phyloP scores from a whole-genome alignment of 2,888 invertebrate species.

The Ashinkailepas kermadecensis region DNA sequence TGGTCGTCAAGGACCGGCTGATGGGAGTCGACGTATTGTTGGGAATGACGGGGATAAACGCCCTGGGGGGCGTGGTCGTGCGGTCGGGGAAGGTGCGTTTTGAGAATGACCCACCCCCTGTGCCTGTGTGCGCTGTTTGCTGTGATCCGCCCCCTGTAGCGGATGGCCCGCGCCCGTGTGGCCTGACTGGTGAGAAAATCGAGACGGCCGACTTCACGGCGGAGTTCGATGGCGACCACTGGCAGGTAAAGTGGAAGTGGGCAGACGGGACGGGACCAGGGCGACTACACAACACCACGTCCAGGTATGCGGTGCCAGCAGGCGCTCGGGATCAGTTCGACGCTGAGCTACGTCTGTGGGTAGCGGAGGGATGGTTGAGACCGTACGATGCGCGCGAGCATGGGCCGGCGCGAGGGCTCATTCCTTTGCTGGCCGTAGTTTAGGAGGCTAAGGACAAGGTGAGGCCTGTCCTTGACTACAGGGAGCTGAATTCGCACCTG shows the following conservation, averaged over 20 bases:
- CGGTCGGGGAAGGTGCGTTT: too few species aligned
- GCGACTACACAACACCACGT: background rate
- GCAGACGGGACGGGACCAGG: background rate
- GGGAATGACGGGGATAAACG: background rate
- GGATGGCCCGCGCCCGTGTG: too few species aligned
- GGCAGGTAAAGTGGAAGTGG: background rate
- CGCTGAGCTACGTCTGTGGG: background rate
- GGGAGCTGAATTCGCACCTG: conserved; percentile 21
- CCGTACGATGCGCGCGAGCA: background rate
- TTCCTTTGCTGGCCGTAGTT: background rate
- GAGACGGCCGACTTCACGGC: background rate
- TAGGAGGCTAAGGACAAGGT: background rate
- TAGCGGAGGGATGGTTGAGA: background rate
- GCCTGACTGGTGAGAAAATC: background rate
- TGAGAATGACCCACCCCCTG: background rate
- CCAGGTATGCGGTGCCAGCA: background rate
- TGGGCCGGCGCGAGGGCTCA: background rate
- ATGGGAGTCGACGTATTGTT: too few species aligned
- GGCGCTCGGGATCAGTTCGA: background rate
- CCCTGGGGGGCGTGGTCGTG: background rate
- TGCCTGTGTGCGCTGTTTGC: background rate
- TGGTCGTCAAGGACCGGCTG: too few species aligned
- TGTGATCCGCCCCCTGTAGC: too few species aligned
- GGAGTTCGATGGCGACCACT: background rate
- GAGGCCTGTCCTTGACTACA: conserved; percentile 25